Evolutionary conservation across 35 echinoderm and acorn worm species (phyloP).

Genomic region (Eucidaris tribuloides): DNA sequence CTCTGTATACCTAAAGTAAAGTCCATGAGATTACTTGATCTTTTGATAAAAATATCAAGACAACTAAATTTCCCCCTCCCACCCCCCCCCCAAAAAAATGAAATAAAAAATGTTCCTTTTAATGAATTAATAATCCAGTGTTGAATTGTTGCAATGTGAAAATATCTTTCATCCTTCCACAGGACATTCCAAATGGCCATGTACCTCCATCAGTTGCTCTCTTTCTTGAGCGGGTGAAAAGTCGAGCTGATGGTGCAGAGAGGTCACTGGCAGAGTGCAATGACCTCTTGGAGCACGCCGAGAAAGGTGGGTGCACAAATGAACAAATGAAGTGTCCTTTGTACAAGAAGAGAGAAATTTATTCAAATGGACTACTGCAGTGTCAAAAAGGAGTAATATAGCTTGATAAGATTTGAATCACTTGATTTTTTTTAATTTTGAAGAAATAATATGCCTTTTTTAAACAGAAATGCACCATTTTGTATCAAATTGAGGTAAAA

Average conservation of each 20-base stretch:
- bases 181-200: conserved; percentile 22
- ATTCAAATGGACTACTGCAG: neutral
- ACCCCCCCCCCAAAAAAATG: neutral
- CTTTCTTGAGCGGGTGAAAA: conserved; percentile 53
- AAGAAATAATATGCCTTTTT: neutral
- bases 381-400: neutral
- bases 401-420: neutral
- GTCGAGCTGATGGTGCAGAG: conserved; percentile 55
- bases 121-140: neutral
- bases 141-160: neutral
- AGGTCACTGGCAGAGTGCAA: conserved; percentile 70
- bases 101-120: neutral
- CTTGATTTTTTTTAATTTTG: neutral
- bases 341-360: neutral
- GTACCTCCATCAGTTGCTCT: conserved; percentile 55
- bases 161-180: neutral
- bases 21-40: too few relatives aligned
- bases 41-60: neutral
- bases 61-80: neutral
- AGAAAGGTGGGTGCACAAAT: neutral
- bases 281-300: conserved; percentile 26
- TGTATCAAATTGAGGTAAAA: neutral
- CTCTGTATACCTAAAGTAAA: too few relatives aligned
- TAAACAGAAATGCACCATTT: neutral
- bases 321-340: neutral